Evolutionary conservation across 1,140 invertebrate genomes (phyloP).

Genomic region (Melitaea cinxia): DNA sequence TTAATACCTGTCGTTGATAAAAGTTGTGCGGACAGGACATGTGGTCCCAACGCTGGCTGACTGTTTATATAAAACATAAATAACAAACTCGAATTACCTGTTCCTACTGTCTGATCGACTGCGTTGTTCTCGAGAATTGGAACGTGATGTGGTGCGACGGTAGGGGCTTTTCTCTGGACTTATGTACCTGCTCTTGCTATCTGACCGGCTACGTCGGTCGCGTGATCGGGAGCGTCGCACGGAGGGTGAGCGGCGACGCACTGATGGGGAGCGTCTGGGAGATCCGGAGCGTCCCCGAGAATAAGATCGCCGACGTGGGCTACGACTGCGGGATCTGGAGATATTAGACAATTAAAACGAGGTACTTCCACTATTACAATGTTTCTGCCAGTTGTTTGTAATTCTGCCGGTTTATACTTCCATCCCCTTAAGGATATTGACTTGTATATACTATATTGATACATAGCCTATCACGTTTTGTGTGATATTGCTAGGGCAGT

Average conservation of each 20-base stretch:
- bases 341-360: not conserved
- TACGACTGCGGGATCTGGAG: constrained; percentile 70
- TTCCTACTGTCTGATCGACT: constrained; percentile 71
- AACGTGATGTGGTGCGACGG: constrained; percentile 64
- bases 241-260: constrained; percentile 70
- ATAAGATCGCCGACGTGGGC: constrained; percentile 69
- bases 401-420: not conserved
- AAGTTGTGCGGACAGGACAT: not conserved
- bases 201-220: constrained; percentile 71
- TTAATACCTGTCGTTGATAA: constrained; percentile 6
- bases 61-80: not conserved
- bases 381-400: no score
- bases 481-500: no score
- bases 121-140: constrained; percentile 59
- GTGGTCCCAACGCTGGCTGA: constrained; percentile 9
- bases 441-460: no score
- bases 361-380: not conserved
- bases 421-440: no score
- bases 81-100: constrained; percentile 50
- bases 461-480: no score
- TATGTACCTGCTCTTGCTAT: constrained; percentile 72
- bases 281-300: constrained; percentile 65
- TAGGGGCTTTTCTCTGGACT: constrained; percentile 46
- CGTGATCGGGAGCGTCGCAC: constrained; percentile 67
- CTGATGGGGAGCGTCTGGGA: constrained; percentile 68